These are phyloP conservation scores for Pyrocephalus nanus DNA, from an alignment of 2,797 vertebrate species.

Conservation along the genomic window DNA sequence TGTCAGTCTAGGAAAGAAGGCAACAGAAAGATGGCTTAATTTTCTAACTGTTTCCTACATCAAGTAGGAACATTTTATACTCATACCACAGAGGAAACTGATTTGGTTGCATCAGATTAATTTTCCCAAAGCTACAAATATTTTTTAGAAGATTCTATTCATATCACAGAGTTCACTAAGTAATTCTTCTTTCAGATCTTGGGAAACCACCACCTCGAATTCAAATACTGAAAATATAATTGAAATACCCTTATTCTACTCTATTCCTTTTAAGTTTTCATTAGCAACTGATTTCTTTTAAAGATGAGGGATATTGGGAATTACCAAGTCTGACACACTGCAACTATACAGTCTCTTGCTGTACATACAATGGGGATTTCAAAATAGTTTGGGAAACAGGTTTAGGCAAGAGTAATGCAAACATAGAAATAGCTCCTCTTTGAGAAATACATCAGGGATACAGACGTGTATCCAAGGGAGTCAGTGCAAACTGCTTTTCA, in stretches of 20 bases:
- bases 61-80: neutral
- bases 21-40: neutral
- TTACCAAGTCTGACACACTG: neutral
- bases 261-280: neutral
- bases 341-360: neutral
- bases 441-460: neutral
- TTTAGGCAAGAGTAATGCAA: slow-evolving; percentile 9
- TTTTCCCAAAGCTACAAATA: neutral
- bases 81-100: neutral
- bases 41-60: neutral
- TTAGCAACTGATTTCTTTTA: neutral
- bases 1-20: neutral
- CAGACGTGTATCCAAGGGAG: neutral
- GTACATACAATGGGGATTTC: neutral
- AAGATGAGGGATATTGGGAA: neutral
- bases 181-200: neutral
- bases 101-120: neutral
- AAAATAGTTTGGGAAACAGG: neutral
- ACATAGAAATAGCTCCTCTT: neutral
- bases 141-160: neutral
- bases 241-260: neutral
- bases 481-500: neutral
- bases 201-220: neutral
- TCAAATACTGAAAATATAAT: neutral
- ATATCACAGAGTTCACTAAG: neutral